Percentiles rank a stretch among this genome's conserved stretches.
Conservation (phyloP, 2,797 vertebrate genomes). For the Pteropus rufus region DNA sequence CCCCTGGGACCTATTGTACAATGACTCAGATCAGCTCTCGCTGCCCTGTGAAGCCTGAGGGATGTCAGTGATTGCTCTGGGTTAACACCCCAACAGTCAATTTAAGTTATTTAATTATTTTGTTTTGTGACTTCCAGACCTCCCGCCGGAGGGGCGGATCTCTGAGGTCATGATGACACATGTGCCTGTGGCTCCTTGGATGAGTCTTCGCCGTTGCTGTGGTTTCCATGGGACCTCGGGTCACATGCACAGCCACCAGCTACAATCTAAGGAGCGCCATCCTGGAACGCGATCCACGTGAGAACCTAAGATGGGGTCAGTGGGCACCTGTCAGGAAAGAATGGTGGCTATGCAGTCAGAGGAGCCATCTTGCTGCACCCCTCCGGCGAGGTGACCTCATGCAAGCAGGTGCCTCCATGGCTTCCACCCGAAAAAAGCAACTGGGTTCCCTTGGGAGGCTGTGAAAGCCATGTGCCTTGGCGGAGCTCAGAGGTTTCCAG, state of each 20-base stretch:
- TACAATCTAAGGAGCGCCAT: not conserved
- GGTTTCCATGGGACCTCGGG: not conserved
- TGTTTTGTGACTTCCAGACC: slow-evolving; percentile 17
- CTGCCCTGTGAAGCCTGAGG: not conserved
- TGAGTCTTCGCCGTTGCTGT: not conserved
- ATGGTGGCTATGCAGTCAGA: not conserved
- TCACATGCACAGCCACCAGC: not conserved
- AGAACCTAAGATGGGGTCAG: not conserved
- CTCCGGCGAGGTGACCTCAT: not conserved
- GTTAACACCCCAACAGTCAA: slow-evolving; percentile 33
- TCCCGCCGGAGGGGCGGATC: not conserved
- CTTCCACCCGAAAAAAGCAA: not conserved
- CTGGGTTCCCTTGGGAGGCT: not conserved
- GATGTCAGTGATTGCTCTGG: not conserved
- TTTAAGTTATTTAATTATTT: slow-evolving; percentile 21
- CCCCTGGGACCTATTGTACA: not conserved
- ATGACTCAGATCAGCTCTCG: slow-evolving; percentile 32
- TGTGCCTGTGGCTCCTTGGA: not conserved
- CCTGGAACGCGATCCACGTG: not conserved
- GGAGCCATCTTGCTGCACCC: not conserved
- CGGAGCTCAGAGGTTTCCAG: not conserved
- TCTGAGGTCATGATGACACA: slow-evolving; percentile 51
- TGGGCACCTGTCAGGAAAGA: not conserved
- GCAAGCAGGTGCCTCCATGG: not conserved
- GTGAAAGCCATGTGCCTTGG: not conserved